Evolutionary conservation across 2,113 vertebrate species (phyloP).

Genomic region (Sialia sialis): DNA sequence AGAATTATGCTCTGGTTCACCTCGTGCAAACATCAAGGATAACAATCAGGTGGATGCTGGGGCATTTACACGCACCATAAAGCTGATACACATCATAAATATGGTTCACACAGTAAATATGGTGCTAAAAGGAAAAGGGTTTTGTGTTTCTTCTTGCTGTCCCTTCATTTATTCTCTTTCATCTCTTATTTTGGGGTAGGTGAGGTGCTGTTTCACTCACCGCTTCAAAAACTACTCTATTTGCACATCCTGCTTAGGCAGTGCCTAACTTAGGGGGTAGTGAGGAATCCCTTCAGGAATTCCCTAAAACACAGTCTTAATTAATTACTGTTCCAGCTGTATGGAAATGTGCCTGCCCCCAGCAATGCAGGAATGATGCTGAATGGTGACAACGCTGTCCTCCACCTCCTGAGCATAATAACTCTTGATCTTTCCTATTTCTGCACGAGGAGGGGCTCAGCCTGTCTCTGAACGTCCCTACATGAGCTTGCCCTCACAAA

Average conservation of each 20-base stretch:
- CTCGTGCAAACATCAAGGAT: neutral
- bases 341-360: slow-evolving; percentile 1
- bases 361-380: neutral
- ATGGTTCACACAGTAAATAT: neutral
- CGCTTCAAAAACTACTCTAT: neutral
- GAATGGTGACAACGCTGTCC: neutral
- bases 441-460: neutral
- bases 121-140: neutral
- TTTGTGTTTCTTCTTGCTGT: neutral
- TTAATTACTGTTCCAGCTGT: slow-evolving; percentile 40
- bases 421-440: neutral
- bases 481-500: neutral
- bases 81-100: neutral
- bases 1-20: neutral
- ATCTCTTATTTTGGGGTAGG: neutral
- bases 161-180: neutral
- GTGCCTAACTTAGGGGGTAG: neutral
- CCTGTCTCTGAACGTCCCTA: neutral
- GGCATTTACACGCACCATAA: neutral
- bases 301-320: slow-evolving; percentile 27
- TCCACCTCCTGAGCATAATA: neutral
- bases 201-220: neutral
- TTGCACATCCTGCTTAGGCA: neutral
- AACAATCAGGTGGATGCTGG: neutral
- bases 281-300: slow-evolving; percentile 5